A percentile compares a stretch with the other conserved stretches of the same genome.
These are phyloP conservation scores for Aphrocallistes beatrix DNA, from an alignment of 37 sponge, comb jelly and placozoan genomes.

Conservation along the genomic window DNA sequence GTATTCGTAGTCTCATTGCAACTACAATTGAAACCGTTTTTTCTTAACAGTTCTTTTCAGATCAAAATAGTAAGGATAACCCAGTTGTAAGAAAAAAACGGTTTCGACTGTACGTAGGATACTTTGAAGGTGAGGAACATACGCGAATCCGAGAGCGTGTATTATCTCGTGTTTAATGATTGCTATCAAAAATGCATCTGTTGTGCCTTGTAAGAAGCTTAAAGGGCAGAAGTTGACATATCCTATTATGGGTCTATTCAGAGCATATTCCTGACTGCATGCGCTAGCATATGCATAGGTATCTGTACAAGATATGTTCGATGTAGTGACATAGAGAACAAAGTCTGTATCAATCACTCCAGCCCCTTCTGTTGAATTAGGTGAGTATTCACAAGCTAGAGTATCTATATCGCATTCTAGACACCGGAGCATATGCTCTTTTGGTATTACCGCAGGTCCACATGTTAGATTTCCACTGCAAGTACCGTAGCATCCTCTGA, in stretches of 20 bases:
- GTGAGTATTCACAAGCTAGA: background rate
- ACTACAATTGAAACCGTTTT: too few species aligned
- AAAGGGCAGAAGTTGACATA: conserved; percentile 64
- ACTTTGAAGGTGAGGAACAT: too few species aligned
- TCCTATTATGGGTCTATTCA: conserved; percentile 63
- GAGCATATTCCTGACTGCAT: conserved; percentile 48
- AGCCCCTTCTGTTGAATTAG: conserved; percentile 27
- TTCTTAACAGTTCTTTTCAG: too few species aligned
- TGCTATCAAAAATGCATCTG: conserved; percentile 8
- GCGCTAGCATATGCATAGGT: conserved; percentile 49
- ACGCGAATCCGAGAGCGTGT: conserved; percentile 54
- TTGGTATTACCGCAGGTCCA: background rate
- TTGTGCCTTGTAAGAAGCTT: background rate
- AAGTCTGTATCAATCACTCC: conserved; percentile 57
- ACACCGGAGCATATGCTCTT: conserved; percentile 25
- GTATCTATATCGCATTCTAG: conserved; percentile 23
- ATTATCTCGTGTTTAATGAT: conserved; percentile 62
- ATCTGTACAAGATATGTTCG: background rate
- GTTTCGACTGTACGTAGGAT: too few species aligned
- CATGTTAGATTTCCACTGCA: background rate
- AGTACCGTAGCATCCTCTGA: background rate
- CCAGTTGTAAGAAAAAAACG: too few species aligned
- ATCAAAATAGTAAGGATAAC: too few species aligned
- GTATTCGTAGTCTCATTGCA: too few species aligned
- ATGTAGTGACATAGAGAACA: conserved; percentile 58